Evolutionary conservation across 1,140 invertebrate genomes (phyloP).

Genomic region (Euschistus heros): DNA sequence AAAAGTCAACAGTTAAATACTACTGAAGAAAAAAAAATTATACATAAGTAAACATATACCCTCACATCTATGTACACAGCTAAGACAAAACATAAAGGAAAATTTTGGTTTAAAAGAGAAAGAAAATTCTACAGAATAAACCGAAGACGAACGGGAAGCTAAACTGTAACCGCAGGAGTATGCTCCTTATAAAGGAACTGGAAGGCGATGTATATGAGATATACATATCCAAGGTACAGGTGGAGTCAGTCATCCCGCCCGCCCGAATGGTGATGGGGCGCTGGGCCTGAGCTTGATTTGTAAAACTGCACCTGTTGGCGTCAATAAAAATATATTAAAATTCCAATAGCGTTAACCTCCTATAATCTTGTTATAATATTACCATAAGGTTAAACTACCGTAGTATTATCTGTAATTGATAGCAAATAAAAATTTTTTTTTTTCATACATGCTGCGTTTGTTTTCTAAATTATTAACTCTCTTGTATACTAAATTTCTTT

Average conservation of each 20-base stretch:
- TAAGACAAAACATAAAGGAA: conserved; percentile 7
- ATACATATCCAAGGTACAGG: conserved; percentile 26
- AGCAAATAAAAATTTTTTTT: too few relatives aligned
- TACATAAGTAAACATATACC: too few relatives aligned
- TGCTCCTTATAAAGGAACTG: conserved; percentile 23
- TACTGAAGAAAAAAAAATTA: too few relatives aligned
- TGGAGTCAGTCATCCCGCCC: conserved; percentile 25
- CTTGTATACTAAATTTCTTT: too few relatives aligned
- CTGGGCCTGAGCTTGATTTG: conserved; percentile 8
- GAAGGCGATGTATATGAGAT: conserved; percentile 26
- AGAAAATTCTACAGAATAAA: conserved; percentile 10
- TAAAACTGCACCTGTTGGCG: conserved; percentile 7
- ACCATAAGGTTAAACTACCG: too few relatives aligned
- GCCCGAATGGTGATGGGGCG: conserved; percentile 15
- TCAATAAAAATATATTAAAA: too few relatives aligned
- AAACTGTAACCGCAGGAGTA: conserved; percentile 22
- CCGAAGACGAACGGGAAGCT: conserved; percentile 14
- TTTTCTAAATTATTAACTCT: too few relatives aligned
- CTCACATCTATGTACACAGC: too few relatives aligned
- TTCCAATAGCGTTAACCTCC: too few relatives aligned
- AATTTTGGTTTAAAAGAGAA: conserved; percentile 12
- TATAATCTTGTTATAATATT: too few relatives aligned
- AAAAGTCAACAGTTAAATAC: neutral
- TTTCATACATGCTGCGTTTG: too few relatives aligned
- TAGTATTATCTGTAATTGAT: too few relatives aligned